Conservation (phyloP, 2,113 vertebrate genomes). For the Galbula dea region DNA sequence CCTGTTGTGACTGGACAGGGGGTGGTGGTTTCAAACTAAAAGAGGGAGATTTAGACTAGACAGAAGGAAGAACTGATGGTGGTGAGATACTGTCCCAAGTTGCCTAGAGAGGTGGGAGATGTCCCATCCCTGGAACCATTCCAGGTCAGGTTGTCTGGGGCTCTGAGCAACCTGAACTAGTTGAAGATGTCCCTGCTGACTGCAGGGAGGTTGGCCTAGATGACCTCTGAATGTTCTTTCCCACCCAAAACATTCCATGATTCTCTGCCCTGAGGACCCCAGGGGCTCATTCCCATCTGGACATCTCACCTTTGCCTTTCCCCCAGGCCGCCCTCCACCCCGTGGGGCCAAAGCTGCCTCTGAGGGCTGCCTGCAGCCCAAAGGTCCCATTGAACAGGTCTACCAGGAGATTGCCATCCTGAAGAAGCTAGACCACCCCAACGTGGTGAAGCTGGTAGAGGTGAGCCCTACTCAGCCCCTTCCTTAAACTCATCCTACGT, state of each 20-base stretch:
- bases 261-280: background rate
- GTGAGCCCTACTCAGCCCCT: constrained; percentile 29
- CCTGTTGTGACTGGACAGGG: background rate
- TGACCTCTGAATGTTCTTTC: background rate
- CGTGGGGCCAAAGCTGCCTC: constrained; percentile 81
- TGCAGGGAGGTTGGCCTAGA: background rate
- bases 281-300: background rate
- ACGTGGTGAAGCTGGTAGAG: constrained; percentile 97
- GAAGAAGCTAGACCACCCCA: constrained; percentile 96
- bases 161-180: background rate
- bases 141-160: background rate
- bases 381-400: constrained; percentile 93
- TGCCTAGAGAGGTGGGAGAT: background rate
- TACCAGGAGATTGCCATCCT: constrained; percentile 98
- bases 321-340: constrained; percentile 89
- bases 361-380: constrained; percentile 82
- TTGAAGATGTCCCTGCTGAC: background rate
- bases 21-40: background rate
- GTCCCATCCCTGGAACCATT: background rate
- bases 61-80: background rate
- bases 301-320: background rate
- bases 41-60: background rate
- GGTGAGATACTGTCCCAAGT: background rate
- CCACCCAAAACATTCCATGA: background rate
- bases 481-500: background rate